These are phyloP conservation scores for Epistrophella euchroma DNA, from an alignment of 2,888 invertebrate species.

Conservation along the genomic window DNA sequence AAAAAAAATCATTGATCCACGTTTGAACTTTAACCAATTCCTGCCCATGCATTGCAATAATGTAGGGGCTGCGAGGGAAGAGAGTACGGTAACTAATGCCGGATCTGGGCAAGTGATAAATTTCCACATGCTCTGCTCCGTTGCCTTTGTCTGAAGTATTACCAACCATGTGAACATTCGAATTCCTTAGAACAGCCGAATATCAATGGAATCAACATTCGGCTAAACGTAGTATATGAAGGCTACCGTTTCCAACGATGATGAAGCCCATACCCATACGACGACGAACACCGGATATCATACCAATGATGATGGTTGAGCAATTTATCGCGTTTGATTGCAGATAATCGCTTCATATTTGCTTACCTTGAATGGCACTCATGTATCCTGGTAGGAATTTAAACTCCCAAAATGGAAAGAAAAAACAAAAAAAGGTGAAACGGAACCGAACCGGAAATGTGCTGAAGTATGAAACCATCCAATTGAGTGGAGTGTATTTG, in stretches of 20 bases:
- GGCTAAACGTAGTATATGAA: slow-evolving; percentile 24
- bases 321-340: slow-evolving; percentile 69
- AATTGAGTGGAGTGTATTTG: slow-evolving; percentile 72
- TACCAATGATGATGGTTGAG: slow-evolving; percentile 58
- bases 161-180: neutral
- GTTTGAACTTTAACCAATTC: slow-evolving; percentile 60
- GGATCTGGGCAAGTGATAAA: slow-evolving; percentile 56
- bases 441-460: slow-evolving; percentile 66
- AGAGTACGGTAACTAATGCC: slow-evolving; percentile 24
- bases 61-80: neutral
- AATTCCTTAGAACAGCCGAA: slow-evolving; percentile 17
- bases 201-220: slow-evolving; percentile 41
- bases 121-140: slow-evolving; percentile 34
- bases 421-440: slow-evolving; percentile 18
- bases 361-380: slow-evolving; percentile 59
- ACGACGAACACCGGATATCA: slow-evolving; percentile 43
- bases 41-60: slow-evolving; percentile 55
- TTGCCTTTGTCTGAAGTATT: slow-evolving; percentile 9
- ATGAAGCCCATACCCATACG: slow-evolving; percentile 28
- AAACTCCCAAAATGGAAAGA: neutral
- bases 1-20: slow-evolving; percentile 37
- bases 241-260: slow-evolving; percentile 41
- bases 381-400: slow-evolving; percentile 44
- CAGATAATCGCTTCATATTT: slow-evolving; percentile 73
- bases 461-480: slow-evolving; percentile 68